A percentile compares a stretch with the other conserved stretches of the same genome.
phyloP scores from a whole-genome alignment of 2,113 vertebrate species.

The Pontoporia blainvillei region DNA sequence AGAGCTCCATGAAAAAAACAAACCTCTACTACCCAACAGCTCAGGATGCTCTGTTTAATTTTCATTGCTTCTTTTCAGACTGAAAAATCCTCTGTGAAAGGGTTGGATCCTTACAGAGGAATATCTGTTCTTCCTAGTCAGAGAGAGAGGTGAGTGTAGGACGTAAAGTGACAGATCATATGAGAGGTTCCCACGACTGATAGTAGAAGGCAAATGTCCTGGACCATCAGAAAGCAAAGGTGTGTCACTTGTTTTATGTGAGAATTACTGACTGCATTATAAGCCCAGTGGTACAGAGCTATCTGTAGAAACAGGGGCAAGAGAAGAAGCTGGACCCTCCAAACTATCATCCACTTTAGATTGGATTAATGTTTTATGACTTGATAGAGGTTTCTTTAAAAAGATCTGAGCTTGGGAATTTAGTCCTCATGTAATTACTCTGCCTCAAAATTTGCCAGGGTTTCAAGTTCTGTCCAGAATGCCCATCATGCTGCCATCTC shows the following conservation, averaged over 20 bases:
- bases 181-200: neutral
- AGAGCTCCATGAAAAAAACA: neutral
- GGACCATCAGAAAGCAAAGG: neutral
- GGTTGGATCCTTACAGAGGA: neutral
- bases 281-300: neutral
- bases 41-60: neutral
- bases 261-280: neutral
- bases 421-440: neutral
- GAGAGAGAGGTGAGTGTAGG: neutral
- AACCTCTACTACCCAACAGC: rapidly evolving
- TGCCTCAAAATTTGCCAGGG: neutral
- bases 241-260: neutral
- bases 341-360: neutral
- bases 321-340: neutral
- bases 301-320: neutral
- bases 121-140: neutral
- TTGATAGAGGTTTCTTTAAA: neutral
- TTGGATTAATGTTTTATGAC: neutral
- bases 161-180: neutral
- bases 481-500: neutral
- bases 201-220: neutral
- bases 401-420: neutral
- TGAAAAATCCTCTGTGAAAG: neutral
- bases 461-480: neutral
- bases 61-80: neutral